Conservation (phyloP, 2,113 vertebrate genomes). For the Fregata magnificens region DNA sequence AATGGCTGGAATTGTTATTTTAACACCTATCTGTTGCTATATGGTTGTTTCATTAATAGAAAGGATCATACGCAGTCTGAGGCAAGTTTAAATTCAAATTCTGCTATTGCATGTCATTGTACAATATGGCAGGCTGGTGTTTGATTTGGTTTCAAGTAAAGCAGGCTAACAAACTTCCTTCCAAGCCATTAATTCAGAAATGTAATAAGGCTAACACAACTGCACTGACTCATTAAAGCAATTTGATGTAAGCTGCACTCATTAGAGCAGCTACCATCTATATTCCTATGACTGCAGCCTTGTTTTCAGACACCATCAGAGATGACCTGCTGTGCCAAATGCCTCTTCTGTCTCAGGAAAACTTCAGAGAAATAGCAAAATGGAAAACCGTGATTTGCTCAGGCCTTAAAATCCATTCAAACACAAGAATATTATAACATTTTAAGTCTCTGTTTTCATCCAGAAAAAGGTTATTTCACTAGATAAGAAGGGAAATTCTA, state of each 20-base stretch:
- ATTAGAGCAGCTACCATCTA: not conserved
- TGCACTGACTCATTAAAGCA: conserved; percentile 25
- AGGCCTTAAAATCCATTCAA: not conserved
- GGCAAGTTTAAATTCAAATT: not conserved
- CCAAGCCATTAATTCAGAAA: conserved; percentile 30
- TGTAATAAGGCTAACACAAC: conserved; percentile 4
- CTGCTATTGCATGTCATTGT: not conserved
- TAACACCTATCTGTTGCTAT: not conserved
- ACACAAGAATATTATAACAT: not conserved
- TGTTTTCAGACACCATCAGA: not conserved
- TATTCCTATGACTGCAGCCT: not conserved
- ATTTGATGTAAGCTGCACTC: conserved; percentile 14
- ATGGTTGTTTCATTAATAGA: not conserved
- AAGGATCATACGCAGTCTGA: not conserved
- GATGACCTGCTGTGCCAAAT: conserved; percentile 20
- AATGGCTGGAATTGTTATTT: not conserved
- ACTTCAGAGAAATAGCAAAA: not conserved
- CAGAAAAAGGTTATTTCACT: not conserved
- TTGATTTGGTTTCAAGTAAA: conserved; percentile 21
- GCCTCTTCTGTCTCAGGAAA: not conserved
- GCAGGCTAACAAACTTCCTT: conserved; percentile 16
- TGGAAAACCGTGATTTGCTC: not conserved
- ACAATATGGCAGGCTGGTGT: not conserved
- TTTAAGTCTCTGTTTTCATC: not conserved
- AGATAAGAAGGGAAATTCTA: not conserved